phyloP scores from a whole-genome alignment of 2,888 invertebrate genomes.

The Digitonthophagus gazella region DNA sequence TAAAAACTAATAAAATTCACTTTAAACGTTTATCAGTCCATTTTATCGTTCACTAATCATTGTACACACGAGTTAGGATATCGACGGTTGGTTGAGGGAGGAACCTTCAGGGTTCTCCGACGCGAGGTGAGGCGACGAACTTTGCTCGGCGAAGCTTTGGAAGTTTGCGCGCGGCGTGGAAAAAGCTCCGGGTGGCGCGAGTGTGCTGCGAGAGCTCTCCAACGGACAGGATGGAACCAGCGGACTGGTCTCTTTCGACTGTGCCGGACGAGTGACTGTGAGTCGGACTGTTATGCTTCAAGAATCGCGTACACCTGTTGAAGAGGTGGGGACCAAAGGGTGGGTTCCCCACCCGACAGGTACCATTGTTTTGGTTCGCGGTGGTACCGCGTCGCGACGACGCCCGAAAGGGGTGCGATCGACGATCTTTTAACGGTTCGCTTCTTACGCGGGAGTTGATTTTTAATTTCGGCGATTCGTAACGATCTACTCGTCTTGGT shows the following conservation, averaged over 20 bases:
- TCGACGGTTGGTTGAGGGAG: constrained; percentile 26
- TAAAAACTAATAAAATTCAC: not conserved
- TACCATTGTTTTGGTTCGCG: constrained; percentile 43
- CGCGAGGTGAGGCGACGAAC: constrained; percentile 34
- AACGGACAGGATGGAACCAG: constrained; percentile 39
- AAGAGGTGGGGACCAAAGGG: constrained; percentile 28
- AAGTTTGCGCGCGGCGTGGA: constrained; percentile 19
- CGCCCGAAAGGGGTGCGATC: constrained; percentile 26
- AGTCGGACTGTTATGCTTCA: constrained; percentile 52
- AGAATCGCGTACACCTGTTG: constrained; percentile 53
- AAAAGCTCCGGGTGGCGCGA: constrained; percentile 30
- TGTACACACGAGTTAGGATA: constrained; percentile 17
- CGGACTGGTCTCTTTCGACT: constrained; percentile 49
- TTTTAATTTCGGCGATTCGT: constrained; percentile 27
- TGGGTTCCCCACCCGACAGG: constrained; percentile 44
- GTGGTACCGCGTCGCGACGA: not conserved
- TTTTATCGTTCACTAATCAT: constrained; percentile 5
- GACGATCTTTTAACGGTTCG: constrained; percentile 29
- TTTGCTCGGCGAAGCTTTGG: constrained; percentile 18
- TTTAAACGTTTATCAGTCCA: not conserved
- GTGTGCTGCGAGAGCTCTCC: not conserved
- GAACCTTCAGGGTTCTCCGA: constrained; percentile 27
- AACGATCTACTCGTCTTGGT: constrained; percentile 22
- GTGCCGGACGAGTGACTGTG: constrained; percentile 54
- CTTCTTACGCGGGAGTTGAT: constrained; percentile 24